phyloP scores from a whole-genome alignment of 2,797 vertebrate species.

The Clarias laeviceps region DNA sequence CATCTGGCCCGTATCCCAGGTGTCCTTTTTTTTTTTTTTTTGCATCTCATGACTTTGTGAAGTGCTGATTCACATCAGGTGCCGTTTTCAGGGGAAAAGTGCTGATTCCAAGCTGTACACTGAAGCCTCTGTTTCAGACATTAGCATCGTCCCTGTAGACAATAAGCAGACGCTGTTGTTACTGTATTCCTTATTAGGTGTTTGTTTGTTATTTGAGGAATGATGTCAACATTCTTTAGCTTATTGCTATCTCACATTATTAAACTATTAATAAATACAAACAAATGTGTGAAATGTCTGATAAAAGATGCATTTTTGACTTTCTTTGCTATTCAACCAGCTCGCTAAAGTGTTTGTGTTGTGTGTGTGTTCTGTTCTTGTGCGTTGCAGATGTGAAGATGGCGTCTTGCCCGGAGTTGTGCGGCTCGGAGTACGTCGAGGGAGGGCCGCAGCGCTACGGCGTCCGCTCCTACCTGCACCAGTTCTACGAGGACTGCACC shows the following conservation, averaged over 20 bases:
- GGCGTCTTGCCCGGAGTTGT: conserved; percentile 89
- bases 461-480: conserved; percentile 97
- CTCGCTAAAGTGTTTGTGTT: not conserved
- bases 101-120: not conserved
- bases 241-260: not conserved
- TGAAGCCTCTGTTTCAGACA: not conserved
- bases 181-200: not conserved
- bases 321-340: not conserved
- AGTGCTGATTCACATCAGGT: not conserved
- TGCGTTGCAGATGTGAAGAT: conserved; percentile 81
- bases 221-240: not conserved
- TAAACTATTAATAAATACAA: not conserved
- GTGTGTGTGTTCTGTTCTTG: not conserved
- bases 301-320: not conserved
- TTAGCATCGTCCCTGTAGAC: not conserved
- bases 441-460: conserved; percentile 87
- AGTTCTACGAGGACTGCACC: conserved; percentile 99
- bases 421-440: conserved; percentile 80
- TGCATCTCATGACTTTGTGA: not conserved
- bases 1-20: not conserved
- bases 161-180: not conserved
- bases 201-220: not conserved
- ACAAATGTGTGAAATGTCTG: not conserved
- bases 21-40: not conserved
- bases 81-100: not conserved